Evolutionary conservation across 92 coral and sea anemone species (phyloP).

Genomic region (Parazoanthus atlanticus): DNA sequence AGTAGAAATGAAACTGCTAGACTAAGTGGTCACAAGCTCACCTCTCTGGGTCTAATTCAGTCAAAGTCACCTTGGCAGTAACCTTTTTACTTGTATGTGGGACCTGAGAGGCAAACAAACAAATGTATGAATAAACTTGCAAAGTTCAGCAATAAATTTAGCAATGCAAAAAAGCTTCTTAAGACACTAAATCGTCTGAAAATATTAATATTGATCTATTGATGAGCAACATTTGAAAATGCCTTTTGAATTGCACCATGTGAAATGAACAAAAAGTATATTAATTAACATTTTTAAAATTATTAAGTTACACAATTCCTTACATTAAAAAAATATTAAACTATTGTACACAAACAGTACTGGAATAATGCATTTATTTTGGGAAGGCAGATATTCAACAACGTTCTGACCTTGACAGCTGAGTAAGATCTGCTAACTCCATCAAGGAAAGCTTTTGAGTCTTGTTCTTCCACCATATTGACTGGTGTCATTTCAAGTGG

Average conservation of each 20-base stretch:
- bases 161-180: not conserved
- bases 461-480: constrained; percentile 69
- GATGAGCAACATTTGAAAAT: too few species aligned
- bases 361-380: too few species aligned
- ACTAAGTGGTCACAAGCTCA: not conserved
- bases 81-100: not conserved
- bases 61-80: not conserved
- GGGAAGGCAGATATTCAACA: too few species aligned
- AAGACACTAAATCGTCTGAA: too few species aligned
- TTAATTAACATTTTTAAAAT: too few species aligned
- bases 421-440: not conserved
- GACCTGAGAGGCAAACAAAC: constrained; percentile 12
- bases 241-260: too few species aligned
- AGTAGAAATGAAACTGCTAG: not conserved
- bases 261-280: too few species aligned
- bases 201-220: too few species aligned
- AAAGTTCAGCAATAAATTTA: not conserved
- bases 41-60: constrained; percentile 30
- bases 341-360: too few species aligned
- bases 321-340: too few species aligned
- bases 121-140: not conserved
- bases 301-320: too few species aligned
- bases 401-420: constrained; percentile 10
- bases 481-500: constrained; percentile 70
- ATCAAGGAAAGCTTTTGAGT: constrained; percentile 66